Evolutionary conservation across 2,888 invertebrate genomes (phyloP), one percentile per base, ranked within the genome.

Genomic region (Leucania comma): DNA sequence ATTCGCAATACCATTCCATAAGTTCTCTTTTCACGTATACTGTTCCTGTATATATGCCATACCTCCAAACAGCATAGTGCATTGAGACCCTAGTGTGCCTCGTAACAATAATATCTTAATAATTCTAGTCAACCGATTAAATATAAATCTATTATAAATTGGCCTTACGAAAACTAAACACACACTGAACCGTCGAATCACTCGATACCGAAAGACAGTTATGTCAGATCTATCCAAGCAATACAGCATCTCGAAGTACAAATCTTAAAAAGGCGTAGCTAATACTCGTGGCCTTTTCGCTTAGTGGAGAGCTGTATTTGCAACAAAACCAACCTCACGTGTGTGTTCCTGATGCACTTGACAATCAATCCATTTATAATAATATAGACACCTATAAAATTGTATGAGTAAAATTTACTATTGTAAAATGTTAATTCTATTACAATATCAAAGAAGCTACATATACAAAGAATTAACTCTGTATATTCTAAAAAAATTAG

Each of bases 111-210:
- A 62, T 56, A 75, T 64, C 69, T 58, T 73, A 78, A 51, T 32
- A 48, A 60, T 72, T 64, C 32, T 68, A 64, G n/a, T 26, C 24
- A 50, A 65, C 58, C 62, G 54, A 59, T 67, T 69, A 50, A 82
- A 69, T 65, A 62, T 54, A 81, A 64, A 62, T 61, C 35, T 61
- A 70, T 60, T 51, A 75, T 46, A 71, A 72, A 70, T 50, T 67
- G 75, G 20, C 74, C 59, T 65, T 70, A 70, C 50, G 32, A 59
- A 32, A 82, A 78, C 73, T 82, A 78, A 82, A 82, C 74, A 68
- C 78, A 72, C 63, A 65, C 50, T 56, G 51, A 66, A 66, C 65
- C 22, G 26, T 70, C 32, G 38, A 46, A 54, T 59, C 50, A 75
- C 48, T 35, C 53, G 46, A 51, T 50, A 59, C 42, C 22, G 32